Base-by-base conservation (phyloP, 2,797 vertebrate species). In the Babyrousa celebensis region DNA sequence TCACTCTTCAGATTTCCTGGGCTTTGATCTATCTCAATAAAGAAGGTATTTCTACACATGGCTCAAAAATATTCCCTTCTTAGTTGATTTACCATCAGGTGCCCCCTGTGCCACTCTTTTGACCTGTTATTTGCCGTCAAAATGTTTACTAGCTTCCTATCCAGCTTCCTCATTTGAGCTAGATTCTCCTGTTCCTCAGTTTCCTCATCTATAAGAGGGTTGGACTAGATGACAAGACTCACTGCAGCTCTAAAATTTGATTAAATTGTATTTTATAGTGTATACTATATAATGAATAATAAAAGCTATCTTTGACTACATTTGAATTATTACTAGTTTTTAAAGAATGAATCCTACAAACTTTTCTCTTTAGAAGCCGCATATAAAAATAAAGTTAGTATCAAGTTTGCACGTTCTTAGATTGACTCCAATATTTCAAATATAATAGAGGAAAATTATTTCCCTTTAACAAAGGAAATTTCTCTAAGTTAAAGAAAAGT, bases 401-500 rank as follows among this genome's bases (percentile, higher is more conserved):
- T 79, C 27, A 58, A 84, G 25, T 83, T 85, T 52, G 2, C 20
- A 62, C 63, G 92, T 84, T 88, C 89, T 52, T 77, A 78, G 25
- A 80, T 56, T 85, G 56, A 84, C 60, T 85, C 68, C 65, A 88
- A 29, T 56, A 91, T 86, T 93, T 27, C 85, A 87, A 96, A 90
- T 80, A 52, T 16, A 80, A 85, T 67, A 17, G 75, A 90, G 62
- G 9, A 85, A 25, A 85, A 82, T 70, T 77, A 89, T 48, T 96
- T 96, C 74, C 18, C 54, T 80, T 85, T 87, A 97, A 92, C 40
- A 94, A 97, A 91, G 60, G 2, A 48, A 78, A 74, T 62, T 85
- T 83, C 21, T 91, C 0, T 86, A 95, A 91, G 54, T 79, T 77
- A 84, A 9, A 71, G n/a, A 83, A 96, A 60, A 92, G 10, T n/a